phyloP scores from a whole-genome alignment of 2,797 vertebrate genomes.

The Podargus strigoides region DNA sequence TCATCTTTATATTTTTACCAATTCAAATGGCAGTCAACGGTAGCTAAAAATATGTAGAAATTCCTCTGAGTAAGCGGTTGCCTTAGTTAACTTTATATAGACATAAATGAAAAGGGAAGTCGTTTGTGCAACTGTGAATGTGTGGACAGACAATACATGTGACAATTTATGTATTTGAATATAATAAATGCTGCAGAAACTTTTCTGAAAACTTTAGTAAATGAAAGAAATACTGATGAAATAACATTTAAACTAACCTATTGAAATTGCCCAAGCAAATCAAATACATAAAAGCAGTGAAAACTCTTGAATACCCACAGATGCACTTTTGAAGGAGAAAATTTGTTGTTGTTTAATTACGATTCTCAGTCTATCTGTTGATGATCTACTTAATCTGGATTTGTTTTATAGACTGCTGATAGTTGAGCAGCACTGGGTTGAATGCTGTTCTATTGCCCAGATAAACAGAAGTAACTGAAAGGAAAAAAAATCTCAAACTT shows the following conservation, averaged over 20 bases:
- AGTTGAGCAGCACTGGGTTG: not conserved
- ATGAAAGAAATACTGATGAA: not conserved
- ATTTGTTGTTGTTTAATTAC: not conserved
- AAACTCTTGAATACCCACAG: not conserved
- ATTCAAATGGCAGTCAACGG: not conserved
- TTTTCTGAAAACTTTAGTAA: not conserved
- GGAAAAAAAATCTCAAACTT: not conserved
- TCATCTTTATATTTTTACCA: slow-evolving; percentile 7
- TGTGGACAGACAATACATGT: not conserved
- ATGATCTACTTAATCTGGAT: not conserved
- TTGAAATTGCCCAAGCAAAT: not conserved
- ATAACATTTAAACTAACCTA: not conserved
- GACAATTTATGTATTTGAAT: not conserved
- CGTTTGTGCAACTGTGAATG: not conserved
- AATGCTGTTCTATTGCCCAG: not conserved
- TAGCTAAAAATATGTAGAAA: slow-evolving; percentile 25
- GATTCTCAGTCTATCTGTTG: not conserved
- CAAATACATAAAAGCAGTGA: not conserved
- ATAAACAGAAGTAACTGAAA: not conserved
- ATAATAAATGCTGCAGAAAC: not conserved
- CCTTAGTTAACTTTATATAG: slow-evolving; percentile 17
- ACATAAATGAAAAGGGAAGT: slow-evolving; percentile 31
- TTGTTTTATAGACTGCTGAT: not conserved
- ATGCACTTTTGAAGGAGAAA: not conserved
- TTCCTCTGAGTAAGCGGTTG: slow-evolving; percentile 28